A percentile compares a stretch with the other conserved stretches of the same genome.
Evolutionary conservation across 2,113 vertebrate species (phyloP).

Genomic region (Mesocricetus auratus): DNA sequence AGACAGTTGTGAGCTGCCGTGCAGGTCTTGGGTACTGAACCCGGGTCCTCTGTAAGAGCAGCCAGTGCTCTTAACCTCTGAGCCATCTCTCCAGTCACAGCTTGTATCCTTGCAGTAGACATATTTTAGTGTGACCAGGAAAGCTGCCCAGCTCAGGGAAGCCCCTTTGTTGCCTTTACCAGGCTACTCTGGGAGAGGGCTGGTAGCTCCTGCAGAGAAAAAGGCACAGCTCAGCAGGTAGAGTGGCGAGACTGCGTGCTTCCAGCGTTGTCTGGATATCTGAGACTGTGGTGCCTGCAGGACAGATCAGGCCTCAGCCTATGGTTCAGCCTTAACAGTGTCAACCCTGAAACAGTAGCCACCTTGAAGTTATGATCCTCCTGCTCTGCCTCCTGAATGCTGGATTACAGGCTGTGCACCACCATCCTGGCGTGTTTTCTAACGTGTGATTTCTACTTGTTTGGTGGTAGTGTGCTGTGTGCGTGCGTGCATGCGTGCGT

Average conservation of each 20-base stretch:
- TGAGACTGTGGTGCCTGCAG: neutral
- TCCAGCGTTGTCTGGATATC: neutral
- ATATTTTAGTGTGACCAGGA: neutral
- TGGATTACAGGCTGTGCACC: neutral
- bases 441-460: neutral
- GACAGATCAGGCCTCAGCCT: neutral
- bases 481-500: too few species aligned
- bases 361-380: neutral
- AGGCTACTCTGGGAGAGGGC: neutral
- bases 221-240: neutral
- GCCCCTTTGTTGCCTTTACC: neutral
- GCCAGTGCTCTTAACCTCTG: neutral
- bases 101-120: neutral
- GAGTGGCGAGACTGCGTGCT: neutral
- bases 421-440: neutral
- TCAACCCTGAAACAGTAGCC: neutral
- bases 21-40: neutral
- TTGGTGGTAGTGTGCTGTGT: too few species aligned
- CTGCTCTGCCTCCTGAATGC: neutral
- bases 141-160: neutral
- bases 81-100: neutral
- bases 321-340: neutral
- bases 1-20: neutral
- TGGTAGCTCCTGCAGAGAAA: neutral
- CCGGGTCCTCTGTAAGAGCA: neutral